phyloP scores from a whole-genome alignment of 2,113 vertebrate species.

The Rostratula benghalensis region DNA sequence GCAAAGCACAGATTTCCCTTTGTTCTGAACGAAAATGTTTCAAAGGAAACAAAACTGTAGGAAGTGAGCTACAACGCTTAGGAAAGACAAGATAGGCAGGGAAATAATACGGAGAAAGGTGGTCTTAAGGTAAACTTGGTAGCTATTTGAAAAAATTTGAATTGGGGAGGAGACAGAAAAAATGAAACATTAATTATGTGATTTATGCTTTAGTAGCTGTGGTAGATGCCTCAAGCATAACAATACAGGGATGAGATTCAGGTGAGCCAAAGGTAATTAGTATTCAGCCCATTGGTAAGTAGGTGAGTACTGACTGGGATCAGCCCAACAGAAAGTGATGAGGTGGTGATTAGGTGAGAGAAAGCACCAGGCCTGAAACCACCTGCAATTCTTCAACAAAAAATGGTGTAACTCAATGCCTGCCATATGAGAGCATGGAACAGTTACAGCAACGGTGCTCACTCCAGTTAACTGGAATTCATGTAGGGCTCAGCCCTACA shows the following conservation, averaged over 20 bases:
- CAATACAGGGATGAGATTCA: neutral
- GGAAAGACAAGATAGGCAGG: neutral
- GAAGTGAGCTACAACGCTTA: neutral
- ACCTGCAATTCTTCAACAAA: neutral
- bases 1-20: neutral
- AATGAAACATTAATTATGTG: neutral
- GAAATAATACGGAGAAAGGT: neutral
- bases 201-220: neutral
- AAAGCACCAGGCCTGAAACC: neutral
- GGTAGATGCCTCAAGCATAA: neutral
- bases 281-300: neutral
- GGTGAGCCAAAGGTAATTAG: neutral
- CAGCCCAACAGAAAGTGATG: neutral
- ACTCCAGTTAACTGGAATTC: neutral
- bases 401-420: neutral
- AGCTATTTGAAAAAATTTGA: neutral
- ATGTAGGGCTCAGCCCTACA: neutral
- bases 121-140: neutral
- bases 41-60: neutral
- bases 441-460: neutral
- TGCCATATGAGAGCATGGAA: neutral
- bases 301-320: neutral
- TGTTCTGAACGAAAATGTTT: neutral
- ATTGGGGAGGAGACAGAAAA: neutral
- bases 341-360: neutral